Percentiles rank a stretch among this genome's conserved stretches.
phyloP scores from a whole-genome alignment of 2,888 invertebrate species.

The Cantharis rustica region DNA sequence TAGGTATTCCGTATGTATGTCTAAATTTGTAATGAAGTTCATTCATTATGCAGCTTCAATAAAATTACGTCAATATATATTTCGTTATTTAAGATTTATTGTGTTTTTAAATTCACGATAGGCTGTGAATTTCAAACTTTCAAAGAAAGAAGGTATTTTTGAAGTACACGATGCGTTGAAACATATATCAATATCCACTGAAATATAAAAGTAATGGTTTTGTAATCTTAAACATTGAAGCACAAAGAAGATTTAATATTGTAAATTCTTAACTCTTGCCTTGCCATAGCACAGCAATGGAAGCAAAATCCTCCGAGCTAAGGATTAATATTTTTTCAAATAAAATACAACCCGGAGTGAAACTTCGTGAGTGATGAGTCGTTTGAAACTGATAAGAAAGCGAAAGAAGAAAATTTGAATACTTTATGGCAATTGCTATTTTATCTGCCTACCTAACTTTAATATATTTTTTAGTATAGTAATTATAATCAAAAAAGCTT shows the following conservation, averaged over 20 bases:
- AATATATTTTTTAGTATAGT: background rate
- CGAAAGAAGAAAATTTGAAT: conserved; percentile 14
- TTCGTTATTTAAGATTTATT: too few relatives aligned
- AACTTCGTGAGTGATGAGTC: conserved; percentile 15
- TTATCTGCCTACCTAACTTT: background rate
- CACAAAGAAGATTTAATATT: background rate
- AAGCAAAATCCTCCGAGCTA: background rate
- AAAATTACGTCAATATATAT: too few relatives aligned
- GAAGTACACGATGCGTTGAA: too few relatives aligned
- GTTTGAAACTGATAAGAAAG: conserved; percentile 19
- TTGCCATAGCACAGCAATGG: background rate
- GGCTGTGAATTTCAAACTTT: too few relatives aligned
- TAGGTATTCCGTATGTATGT: too few relatives aligned
- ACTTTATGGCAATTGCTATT: background rate
- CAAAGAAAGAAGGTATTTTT: too few relatives aligned
- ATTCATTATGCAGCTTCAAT: too few relatives aligned
- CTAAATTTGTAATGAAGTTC: too few relatives aligned
- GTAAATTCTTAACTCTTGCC: background rate
- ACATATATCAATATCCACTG: too few relatives aligned
- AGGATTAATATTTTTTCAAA: background rate
- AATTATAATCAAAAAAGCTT: background rate
- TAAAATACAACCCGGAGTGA: background rate
- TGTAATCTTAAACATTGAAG: background rate
- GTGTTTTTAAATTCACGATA: too few relatives aligned
- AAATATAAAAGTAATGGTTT: background rate